Base-by-base conservation (phyloP, 2,113 vertebrate species). In the Alligator mississippiensis region DNA sequence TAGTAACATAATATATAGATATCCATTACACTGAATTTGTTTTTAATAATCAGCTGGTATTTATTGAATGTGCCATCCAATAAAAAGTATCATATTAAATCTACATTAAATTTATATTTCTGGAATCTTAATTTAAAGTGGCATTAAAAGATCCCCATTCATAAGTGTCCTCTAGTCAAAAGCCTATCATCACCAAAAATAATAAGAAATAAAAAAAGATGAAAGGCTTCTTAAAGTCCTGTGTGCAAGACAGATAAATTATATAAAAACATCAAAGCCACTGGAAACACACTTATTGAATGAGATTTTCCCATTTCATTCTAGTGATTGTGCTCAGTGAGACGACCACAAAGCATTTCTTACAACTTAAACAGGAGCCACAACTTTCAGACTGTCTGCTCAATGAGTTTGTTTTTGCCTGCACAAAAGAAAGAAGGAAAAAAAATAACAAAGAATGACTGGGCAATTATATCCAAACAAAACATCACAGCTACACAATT, bases 221-320 rank as follows among this genome's bases (percentile, higher is more conserved):
- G 47, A 89, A 95, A 84, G 80, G 30, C 19, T 57, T 93, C 66
- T 58, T 95, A 70, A 57, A 62, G 59, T 94, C 59, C 82, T 89
- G 57, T 16, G 79, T 77, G 77, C 22, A 87, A 91, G 74, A 87
- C 25, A 92, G 68, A 11, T 77, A 91, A 91, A 95, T 72, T 78
- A 63, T 58, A 90, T 80, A 94, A 95, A 88, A 88, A 77, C 82
- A 66, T 77, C 54, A 96, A 95, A 97, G 70, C 19, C 3, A 9
- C 16, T 84, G 57, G 47, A 83, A 91, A 47, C 14, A 91, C 11
- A 66, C 70, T 74, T 94, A 87, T 64, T 79, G 63, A 92, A 95
- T 84, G 11, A 87, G 25, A 77, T 82, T 93, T 91, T 94, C 96
- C 78, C 25, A 64, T 83, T 96, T 96, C 63, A 80, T 93, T 94